phyloP scores from a whole-genome alignment of 1,140 invertebrate species.

The Ectropis grisescens region DNA sequence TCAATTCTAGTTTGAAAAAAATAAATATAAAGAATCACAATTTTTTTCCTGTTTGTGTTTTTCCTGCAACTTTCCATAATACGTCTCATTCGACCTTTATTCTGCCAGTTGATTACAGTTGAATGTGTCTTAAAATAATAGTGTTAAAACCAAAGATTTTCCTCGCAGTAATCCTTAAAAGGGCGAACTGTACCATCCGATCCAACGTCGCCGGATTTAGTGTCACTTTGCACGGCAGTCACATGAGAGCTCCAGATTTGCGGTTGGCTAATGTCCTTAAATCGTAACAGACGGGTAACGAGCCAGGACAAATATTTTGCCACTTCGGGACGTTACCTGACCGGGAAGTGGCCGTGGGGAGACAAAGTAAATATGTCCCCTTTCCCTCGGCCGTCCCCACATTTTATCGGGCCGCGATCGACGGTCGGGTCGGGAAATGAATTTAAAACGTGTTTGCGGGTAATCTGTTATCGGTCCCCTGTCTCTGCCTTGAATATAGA shows the following conservation, averaged over 20 bases:
- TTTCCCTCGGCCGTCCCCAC: conserved; percentile 54
- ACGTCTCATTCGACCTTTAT: no score
- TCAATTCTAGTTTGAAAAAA: no score
- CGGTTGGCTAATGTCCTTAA: conserved; percentile 44
- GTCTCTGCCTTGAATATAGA: conserved; percentile 63
- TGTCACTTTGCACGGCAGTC: no score
- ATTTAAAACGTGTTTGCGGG: conserved; percentile 70
- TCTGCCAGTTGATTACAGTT: no score
- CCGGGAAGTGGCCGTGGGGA: conserved; percentile 58
- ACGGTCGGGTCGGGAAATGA: conserved; percentile 66
- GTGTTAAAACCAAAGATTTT: no score
- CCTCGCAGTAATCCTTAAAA: no score
- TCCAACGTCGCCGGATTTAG: no score
- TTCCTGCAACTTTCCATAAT: no score
- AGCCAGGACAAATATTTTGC: conserved; percentile 61
- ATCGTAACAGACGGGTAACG: conserved; percentile 50
- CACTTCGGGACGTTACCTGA: conserved; percentile 60
- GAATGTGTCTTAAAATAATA: no score
- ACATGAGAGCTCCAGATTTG: conserved; percentile 22
- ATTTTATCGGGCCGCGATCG: conserved; percentile 68
- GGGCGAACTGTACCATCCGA: no score
- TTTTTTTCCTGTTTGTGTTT: no score
- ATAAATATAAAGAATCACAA: no score
- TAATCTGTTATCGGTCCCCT: conserved; percentile 70
- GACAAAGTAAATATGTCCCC: conserved; percentile 69